phyloP scores from a whole-genome alignment of 2,797 vertebrate genomes.

The Garrulus glandarius region DNA sequence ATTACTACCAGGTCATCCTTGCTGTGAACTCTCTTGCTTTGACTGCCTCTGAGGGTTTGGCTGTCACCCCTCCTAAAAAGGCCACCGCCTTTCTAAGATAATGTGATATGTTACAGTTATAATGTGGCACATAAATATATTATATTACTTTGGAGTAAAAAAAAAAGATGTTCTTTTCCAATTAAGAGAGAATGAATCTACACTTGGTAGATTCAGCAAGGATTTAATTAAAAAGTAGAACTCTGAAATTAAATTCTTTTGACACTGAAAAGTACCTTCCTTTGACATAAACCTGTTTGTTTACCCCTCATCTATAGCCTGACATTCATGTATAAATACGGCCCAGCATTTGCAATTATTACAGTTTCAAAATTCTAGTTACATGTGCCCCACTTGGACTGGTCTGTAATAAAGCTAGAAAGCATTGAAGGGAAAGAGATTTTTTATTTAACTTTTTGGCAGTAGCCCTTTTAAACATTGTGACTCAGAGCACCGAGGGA shows the following conservation, averaged over 20 bases:
- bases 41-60: background rate
- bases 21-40: background rate
- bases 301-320: background rate
- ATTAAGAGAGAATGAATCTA: background rate
- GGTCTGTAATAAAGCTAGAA: conserved; percentile 33
- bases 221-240: background rate
- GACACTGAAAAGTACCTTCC: background rate
- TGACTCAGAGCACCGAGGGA: conserved; percentile 60
- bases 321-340: background rate
- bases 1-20: background rate
- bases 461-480: background rate
- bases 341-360: background rate
- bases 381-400: background rate
- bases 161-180: background rate
- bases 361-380: background rate
- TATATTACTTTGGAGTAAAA: background rate
- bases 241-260: background rate
- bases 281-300: background rate
- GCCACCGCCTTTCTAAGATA: background rate
- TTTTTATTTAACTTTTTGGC: conserved; percentile 30
- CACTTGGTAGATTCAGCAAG: background rate
- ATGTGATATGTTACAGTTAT: background rate
- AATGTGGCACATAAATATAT: background rate
- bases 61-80: background rate
- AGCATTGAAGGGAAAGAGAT: background rate